Evolutionary conservation across 2,113 vertebrate species (phyloP).

Genomic region (Psittacara wagleri): DNA sequence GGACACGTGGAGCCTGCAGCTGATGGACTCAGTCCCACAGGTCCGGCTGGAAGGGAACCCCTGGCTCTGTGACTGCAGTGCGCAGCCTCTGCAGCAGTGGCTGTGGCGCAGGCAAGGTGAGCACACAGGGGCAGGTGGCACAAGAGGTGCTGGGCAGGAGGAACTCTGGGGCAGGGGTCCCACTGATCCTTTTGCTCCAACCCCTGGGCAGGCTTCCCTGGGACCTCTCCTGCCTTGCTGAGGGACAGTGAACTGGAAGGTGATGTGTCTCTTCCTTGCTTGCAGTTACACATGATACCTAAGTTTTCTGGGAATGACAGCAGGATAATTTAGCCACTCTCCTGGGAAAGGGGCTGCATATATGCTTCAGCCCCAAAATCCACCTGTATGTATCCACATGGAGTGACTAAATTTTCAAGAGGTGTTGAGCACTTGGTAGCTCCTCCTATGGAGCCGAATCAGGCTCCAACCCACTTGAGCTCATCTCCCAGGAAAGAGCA

Average conservation of each 20-base stretch:
- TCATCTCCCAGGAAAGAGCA: not conserved
- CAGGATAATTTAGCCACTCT: not conserved
- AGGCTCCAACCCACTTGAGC: not conserved
- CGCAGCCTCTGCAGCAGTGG: not conserved
- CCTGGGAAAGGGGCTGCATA: not conserved
- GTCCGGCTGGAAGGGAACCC: conserved; percentile 4
- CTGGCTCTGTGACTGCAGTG: not conserved
- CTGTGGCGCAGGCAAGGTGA: conserved; percentile 45
- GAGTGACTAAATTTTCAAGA: not conserved
- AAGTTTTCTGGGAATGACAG: not conserved
- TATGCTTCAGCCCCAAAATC: not conserved
- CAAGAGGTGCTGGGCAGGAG: fast-evolving
- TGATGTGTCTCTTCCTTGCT: not conserved
- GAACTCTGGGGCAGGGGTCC: not conserved
- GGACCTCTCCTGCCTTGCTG: not conserved
- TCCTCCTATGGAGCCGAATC: not conserved
- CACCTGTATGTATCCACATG: not conserved
- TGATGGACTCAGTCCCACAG: not conserved
- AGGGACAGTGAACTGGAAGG: not conserved
- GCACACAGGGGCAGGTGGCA: fast-evolving
- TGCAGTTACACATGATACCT: not conserved
- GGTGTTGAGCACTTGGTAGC: not conserved
- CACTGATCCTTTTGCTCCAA: not conserved
- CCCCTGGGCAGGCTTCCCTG: not conserved
- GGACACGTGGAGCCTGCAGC: not conserved